A percentile compares a stretch with the other conserved stretches of the same genome.
Conservation (phyloP, 2,888 invertebrate species). For the Cabera pusaria region DNA sequence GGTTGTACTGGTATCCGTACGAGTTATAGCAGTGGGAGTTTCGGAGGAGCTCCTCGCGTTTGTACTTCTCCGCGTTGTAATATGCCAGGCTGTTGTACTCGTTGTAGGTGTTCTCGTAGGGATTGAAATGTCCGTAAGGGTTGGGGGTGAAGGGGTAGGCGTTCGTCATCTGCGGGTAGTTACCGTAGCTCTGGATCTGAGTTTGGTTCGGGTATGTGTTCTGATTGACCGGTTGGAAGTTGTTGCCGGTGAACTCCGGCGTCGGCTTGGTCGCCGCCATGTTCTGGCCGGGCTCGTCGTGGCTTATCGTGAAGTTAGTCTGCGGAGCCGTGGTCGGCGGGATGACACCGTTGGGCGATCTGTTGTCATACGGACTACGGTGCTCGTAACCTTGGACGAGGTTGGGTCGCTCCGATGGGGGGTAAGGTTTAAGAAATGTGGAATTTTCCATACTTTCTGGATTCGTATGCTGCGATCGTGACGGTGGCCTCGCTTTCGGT, state of each 20-base stretch:
- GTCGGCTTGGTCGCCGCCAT: constrained; percentile 53
- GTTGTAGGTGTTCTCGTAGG: constrained; percentile 78
- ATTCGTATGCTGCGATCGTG: constrained; percentile 79
- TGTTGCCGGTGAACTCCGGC: constrained; percentile 64
- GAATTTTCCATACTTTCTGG: constrained; percentile 75
- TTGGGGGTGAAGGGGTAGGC: constrained; percentile 70
- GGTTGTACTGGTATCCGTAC: constrained; percentile 83
- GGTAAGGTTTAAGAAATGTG: constrained; percentile 86
- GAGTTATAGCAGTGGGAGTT: constrained; percentile 81
- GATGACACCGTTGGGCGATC: constrained; percentile 41
- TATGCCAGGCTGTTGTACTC: constrained; percentile 79
- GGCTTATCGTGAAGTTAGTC: constrained; percentile 71
- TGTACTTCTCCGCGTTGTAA: constrained; percentile 80
- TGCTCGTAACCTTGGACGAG: constrained; percentile 70
- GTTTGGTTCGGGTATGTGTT: constrained; percentile 66
- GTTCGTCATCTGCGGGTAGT: constrained; percentile 74
- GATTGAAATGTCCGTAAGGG: constrained; percentile 78
- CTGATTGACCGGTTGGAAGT: constrained; percentile 69
- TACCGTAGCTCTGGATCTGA: constrained; percentile 71
- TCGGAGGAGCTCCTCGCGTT: constrained; percentile 76
- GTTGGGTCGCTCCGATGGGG: constrained; percentile 78
- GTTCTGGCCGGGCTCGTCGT: constrained; percentile 63
- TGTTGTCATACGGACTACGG: constrained; percentile 69
- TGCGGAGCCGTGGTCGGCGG: constrained; percentile 56
- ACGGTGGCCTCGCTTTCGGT: constrained; percentile 86